These are phyloP conservation scores for Glaucomys volans DNA, from an alignment of 2,113 vertebrate genomes.

Conservation along the genomic window DNA sequence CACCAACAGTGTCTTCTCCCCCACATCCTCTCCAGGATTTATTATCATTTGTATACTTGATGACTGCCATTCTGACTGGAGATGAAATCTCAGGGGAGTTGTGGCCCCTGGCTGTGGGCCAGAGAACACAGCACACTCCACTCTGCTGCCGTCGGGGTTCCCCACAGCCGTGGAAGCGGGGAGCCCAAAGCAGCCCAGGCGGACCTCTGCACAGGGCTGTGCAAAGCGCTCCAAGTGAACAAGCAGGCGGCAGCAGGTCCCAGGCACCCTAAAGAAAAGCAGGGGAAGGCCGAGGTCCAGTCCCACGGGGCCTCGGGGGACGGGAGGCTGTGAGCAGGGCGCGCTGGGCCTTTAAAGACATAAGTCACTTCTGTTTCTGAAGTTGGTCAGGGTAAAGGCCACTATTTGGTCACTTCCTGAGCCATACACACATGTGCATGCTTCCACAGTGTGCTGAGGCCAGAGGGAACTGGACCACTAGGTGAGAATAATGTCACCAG, in stretches of 20 bases:
- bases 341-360: not conserved
- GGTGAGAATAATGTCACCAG: not conserved
- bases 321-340: not conserved
- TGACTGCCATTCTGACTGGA: too few relatives aligned
- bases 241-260: too few relatives aligned
- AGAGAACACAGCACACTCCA: not conserved
- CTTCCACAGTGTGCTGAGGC: not conserved
- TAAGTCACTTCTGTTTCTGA: not conserved
- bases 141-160: fast-evolving
- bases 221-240: fast-evolving
- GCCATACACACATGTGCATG: fast-evolving
- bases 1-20: too few relatives aligned
- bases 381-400: not conserved
- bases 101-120: too few relatives aligned
- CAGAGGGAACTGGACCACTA: not conserved
- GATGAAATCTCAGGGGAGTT: too few relatives aligned
- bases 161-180: fast-evolving
- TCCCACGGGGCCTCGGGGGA: too few relatives aligned
- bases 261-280: not conserved
- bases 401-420: not conserved
- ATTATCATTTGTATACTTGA: too few relatives aligned
- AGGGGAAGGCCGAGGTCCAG: not conserved
- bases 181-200: not conserved
- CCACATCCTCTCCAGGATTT: too few relatives aligned
- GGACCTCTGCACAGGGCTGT: not conserved